Conservation (phyloP, 1,140 invertebrate genomes). For the Ooceraea biroi region DNA sequence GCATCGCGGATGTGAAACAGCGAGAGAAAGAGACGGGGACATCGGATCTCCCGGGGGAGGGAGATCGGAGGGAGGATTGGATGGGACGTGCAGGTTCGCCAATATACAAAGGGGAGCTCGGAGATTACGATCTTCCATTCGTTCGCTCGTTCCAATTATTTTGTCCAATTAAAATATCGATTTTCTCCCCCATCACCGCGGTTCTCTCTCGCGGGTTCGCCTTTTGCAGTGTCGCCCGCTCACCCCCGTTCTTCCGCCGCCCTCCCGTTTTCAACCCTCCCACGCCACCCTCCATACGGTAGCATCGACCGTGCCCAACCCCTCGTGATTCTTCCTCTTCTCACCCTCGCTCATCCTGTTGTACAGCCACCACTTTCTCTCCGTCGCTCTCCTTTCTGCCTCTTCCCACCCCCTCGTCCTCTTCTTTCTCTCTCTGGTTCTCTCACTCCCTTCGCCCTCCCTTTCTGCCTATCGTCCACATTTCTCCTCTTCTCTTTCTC, state of each 20-base stretch:
- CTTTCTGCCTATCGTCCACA: slow-evolving; percentile 18
- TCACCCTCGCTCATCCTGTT: slow-evolving; percentile 11
- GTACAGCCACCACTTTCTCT: slow-evolving; percentile 45
- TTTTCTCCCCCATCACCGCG: slow-evolving; percentile 80
- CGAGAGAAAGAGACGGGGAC: neutral
- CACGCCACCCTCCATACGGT: slow-evolving; percentile 49
- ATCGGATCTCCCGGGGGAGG: slow-evolving; percentile 15
- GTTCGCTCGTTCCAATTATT: slow-evolving; percentile 86
- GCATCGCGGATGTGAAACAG: neutral
- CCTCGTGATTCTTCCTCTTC: slow-evolving; percentile 39
- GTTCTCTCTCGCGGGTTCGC: slow-evolving; percentile 66
- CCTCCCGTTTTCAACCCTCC: neutral
- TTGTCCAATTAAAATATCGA: slow-evolving; percentile 87
- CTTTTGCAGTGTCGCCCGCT: slow-evolving; percentile 73
- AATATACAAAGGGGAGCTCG: slow-evolving; percentile 79
- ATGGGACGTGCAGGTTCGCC: slow-evolving; percentile 73
- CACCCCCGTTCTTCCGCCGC: no score
- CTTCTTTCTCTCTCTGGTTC: slow-evolving; percentile 24
- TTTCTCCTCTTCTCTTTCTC: slow-evolving; percentile 39
- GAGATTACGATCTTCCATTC: slow-evolving; percentile 85
- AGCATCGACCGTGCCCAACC: slow-evolving; percentile 53
- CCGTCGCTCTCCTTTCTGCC: slow-evolving; percentile 58
- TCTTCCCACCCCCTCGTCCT: slow-evolving; percentile 68
- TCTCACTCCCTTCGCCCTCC: slow-evolving; percentile 14
- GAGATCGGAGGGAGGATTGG: slow-evolving; percentile 63